Conservation (phyloP, 1,140 invertebrate species). For the Cecropterus lyciades region DNA sequence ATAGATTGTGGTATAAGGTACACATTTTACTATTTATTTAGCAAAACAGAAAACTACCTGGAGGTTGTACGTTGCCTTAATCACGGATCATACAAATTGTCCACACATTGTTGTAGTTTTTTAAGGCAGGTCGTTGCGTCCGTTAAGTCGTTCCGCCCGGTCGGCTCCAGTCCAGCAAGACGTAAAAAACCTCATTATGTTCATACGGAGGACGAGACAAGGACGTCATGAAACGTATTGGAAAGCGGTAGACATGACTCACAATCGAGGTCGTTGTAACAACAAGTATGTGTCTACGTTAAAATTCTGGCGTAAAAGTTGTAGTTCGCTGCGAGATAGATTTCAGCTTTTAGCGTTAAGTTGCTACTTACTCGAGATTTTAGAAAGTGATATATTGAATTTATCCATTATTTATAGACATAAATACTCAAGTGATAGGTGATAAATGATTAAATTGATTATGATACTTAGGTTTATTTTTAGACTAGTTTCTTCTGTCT, state of each 20-base stretch:
- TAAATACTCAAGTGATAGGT: too few species aligned
- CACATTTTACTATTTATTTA: background rate
- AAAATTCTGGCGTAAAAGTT: conserved; percentile 13
- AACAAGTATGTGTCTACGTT: conserved; percentile 8
- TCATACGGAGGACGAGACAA: conserved; percentile 39
- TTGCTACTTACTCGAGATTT: too few species aligned
- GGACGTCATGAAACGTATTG: conserved; percentile 37
- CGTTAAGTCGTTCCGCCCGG: conserved; percentile 51
- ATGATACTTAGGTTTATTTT: too few species aligned
- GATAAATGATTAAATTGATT: too few species aligned
- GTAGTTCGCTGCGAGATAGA: background rate
- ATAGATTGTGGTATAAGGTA: too few species aligned
- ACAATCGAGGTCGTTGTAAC: conserved; percentile 20
- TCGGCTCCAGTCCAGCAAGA: conserved; percentile 34
- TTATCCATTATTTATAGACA: too few species aligned
- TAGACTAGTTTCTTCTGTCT: too few species aligned
- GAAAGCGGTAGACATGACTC: conserved; percentile 35
- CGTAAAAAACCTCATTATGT: conserved; percentile 41
- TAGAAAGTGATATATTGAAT: too few species aligned
- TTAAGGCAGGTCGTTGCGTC: conserved; percentile 50
- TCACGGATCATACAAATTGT: background rate
- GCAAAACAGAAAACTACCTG: too few species aligned
- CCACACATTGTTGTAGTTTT: conserved; percentile 11
- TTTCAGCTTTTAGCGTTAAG: background rate
- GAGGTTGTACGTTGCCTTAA: background rate